Conservation (phyloP, 1,140 invertebrate genomes). For the Nephotettix cincticeps region DNA sequence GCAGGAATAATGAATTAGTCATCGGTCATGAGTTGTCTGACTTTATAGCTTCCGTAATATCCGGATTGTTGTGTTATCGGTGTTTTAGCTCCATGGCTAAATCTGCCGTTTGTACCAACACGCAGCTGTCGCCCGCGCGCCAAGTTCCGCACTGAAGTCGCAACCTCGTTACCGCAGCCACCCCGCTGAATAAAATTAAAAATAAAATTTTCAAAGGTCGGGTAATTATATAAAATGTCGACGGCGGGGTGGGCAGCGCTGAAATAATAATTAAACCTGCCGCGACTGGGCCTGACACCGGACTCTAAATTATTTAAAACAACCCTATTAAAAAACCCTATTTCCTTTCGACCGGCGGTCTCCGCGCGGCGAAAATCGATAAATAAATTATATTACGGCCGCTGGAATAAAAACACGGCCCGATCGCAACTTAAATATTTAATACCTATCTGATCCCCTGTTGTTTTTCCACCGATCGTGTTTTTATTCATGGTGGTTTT, state of each 20-base stretch:
- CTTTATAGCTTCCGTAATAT: too few relatives aligned
- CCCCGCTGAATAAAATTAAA: conserved; percentile 14
- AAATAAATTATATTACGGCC: conserved; percentile 20
- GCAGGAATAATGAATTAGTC: too few relatives aligned
- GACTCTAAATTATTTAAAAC: not conserved
- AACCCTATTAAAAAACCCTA: conserved; percentile 13
- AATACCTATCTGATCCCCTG: not conserved
- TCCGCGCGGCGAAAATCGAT: conserved; percentile 13
- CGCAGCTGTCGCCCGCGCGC: too few relatives aligned
- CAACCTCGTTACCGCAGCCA: not conserved
- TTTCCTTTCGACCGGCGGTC: conserved; percentile 16
- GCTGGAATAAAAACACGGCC: conserved; percentile 7
- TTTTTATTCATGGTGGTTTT: conserved; percentile 6
- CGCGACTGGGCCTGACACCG: conserved; percentile 8
- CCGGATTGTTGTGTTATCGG: too few relatives aligned
- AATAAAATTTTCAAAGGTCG: conserved; percentile 16
- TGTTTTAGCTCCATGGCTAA: too few relatives aligned
- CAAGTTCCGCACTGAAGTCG: not conserved
- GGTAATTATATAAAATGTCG: conserved; percentile 17
- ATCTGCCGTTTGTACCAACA: too few relatives aligned
- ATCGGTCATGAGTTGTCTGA: too few relatives aligned
- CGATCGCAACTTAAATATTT: conserved; percentile 21
- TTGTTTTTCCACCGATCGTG: conserved; percentile 2
- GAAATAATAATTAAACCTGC: conserved; percentile 16
- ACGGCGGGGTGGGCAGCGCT: not conserved